These are phyloP conservation scores for Phrixothrix hirtus DNA, from an alignment of 2,888 invertebrate species.

Conservation along the genomic window DNA sequence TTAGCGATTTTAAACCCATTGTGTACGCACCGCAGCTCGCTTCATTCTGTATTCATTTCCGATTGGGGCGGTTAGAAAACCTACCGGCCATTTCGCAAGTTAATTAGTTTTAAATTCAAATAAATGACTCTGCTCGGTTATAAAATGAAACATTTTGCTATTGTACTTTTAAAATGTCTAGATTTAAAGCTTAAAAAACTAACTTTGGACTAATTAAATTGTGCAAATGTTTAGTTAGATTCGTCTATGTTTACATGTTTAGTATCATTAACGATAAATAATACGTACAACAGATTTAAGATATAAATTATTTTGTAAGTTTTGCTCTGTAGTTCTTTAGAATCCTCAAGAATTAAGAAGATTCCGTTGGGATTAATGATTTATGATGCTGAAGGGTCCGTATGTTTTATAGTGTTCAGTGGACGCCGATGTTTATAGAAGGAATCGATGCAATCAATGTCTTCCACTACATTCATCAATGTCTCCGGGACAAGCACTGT, in stretches of 20 bases:
- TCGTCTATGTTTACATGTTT: background rate
- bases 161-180: constrained; percentile 11
- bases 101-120: constrained; percentile 43
- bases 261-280: too few species aligned
- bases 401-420: constrained; percentile 18
- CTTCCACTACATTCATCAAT: constrained; percentile 26
- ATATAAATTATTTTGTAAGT: too few species aligned
- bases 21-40: constrained; percentile 18
- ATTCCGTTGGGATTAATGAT: background rate
- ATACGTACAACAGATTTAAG: too few species aligned
- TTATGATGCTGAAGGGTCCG: constrained; percentile 4
- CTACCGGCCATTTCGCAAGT: constrained; percentile 37
- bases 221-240: background rate
- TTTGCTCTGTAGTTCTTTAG: too few species aligned
- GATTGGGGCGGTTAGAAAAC: constrained; percentile 40
- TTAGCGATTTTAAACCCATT: constrained; percentile 15
- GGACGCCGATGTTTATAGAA: constrained; percentile 22
- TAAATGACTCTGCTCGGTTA: constrained; percentile 32
- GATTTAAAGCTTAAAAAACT: constrained; percentile 9
- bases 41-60: constrained; percentile 37
- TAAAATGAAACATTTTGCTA: constrained; percentile 24
- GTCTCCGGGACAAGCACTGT: constrained; percentile 22
- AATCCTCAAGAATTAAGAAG: too few species aligned
- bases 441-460: constrained; percentile 26
- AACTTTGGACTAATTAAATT: constrained; percentile 3